phyloP scores from a whole-genome alignment of 2,797 vertebrate species.

The Oceanodroma leucorhoa region DNA sequence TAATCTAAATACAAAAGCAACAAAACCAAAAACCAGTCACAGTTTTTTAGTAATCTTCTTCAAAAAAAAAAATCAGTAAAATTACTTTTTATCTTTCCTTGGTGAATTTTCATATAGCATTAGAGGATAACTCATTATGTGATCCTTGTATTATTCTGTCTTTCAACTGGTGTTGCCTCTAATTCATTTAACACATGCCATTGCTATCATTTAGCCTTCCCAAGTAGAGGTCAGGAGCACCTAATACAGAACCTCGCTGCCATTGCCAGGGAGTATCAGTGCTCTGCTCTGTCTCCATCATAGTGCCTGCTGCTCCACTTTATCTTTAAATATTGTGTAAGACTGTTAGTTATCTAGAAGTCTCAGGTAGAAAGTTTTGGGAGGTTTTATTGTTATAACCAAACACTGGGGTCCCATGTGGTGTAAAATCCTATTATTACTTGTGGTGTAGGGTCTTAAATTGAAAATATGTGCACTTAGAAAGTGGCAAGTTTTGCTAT shows the following conservation, averaged over 20 bases:
- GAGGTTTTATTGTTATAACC: neutral
- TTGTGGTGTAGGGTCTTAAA: neutral
- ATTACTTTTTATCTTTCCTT: neutral
- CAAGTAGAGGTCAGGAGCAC: neutral
- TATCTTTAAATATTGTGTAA: neutral
- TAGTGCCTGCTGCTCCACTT: neutral
- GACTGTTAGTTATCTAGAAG: neutral
- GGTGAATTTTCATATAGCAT: neutral
- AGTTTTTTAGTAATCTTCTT: neutral
- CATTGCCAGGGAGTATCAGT: neutral
- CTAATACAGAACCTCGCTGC: neutral
- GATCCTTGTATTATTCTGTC: neutral
- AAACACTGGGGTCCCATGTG: neutral
- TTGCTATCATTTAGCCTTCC: neutral
- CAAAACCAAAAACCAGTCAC: neutral
- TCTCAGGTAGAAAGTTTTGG: neutral
- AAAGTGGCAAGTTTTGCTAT: neutral
- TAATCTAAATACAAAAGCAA: neutral
- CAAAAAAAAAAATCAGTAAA: neutral
- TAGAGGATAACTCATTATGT: neutral
- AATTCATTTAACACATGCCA: neutral
- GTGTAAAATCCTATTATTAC: neutral
- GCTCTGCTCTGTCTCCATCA: neutral
- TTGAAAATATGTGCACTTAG: neutral
- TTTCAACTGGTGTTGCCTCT: neutral